These are phyloP conservation scores for Pseudococcus longispinus DNA, from an alignment of 2,888 invertebrate genomes.

Conservation along the genomic window DNA sequence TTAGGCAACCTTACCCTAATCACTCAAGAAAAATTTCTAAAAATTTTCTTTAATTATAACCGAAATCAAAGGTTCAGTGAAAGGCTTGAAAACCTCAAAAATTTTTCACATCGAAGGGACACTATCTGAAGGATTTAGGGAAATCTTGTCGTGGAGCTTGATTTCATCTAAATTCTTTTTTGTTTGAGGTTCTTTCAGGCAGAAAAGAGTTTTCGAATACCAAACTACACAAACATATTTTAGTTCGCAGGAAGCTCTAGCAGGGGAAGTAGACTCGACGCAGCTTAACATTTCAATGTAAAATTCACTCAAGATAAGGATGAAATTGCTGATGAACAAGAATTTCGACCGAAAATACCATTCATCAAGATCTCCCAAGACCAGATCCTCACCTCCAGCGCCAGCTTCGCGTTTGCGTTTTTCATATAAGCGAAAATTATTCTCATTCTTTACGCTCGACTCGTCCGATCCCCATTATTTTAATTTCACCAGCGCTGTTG, in stretches of 20 bases:
- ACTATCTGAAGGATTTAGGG: too few species aligned
- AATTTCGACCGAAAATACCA: conserved; percentile 1
- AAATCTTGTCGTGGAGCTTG: too few species aligned
- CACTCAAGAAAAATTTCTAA: too few species aligned
- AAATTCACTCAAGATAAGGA: background rate
- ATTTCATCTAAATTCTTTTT: too few species aligned
- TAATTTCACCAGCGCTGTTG: background rate
- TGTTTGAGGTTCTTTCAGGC: background rate
- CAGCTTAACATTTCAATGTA: background rate
- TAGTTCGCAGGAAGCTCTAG: background rate
- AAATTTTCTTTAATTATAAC: too few species aligned
- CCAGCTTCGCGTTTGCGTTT: background rate
- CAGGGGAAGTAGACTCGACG: background rate
- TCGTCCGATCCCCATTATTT: background rate
- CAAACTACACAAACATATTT: background rate
- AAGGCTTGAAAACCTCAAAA: too few species aligned
- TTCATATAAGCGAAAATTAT: background rate
- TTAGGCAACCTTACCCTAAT: too few species aligned
- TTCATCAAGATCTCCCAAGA: background rate
- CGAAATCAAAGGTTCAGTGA: too few species aligned
- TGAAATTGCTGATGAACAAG: conserved; percentile 1
- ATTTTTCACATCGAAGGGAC: too few species aligned
- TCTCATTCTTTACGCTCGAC: conserved; percentile 11
- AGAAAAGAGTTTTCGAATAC: background rate
- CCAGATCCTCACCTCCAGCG: background rate